These are phyloP conservation scores for Tortricodes alternella DNA, from an alignment of 2,888 invertebrate species.

Conservation along the genomic window DNA sequence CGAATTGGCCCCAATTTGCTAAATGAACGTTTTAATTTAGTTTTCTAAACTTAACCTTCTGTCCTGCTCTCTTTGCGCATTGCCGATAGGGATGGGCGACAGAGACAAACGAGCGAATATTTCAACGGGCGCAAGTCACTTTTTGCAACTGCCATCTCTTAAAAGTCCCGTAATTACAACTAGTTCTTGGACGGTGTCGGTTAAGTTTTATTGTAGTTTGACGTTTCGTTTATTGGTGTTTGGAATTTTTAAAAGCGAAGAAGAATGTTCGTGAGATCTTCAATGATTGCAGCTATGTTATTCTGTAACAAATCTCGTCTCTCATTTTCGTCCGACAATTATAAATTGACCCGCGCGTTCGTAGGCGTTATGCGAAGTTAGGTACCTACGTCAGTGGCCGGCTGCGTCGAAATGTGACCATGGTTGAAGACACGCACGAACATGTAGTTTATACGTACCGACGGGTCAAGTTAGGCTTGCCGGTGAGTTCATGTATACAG, in stretches of 20 bases:
- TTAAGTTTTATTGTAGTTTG: conserved; percentile 25
- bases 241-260: background rate
- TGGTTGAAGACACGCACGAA: too few species aligned
- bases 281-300: too few species aligned
- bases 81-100: conserved; percentile 28
- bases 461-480: too few species aligned
- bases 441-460: too few species aligned
- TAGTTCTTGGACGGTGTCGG: conserved; percentile 19
- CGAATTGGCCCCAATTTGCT: background rate
- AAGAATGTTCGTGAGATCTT: too few species aligned
- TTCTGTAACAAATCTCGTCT: too few species aligned
- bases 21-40: background rate
- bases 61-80: conserved; percentile 7
- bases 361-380: too few species aligned
- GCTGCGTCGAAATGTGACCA: too few species aligned
- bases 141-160: conserved; percentile 31
- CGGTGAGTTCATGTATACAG: too few species aligned
- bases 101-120: conserved; percentile 29
- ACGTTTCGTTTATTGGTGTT: conserved; percentile 18
- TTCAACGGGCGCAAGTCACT: conserved; percentile 29
- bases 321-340: too few species aligned
- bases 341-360: too few species aligned
- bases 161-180: conserved; percentile 27
- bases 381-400: too few species aligned
- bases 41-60: background rate